Evolutionary conservation across 2,113 vertebrate genomes (phyloP).

Genomic region (Crotalus horridus): DNA sequence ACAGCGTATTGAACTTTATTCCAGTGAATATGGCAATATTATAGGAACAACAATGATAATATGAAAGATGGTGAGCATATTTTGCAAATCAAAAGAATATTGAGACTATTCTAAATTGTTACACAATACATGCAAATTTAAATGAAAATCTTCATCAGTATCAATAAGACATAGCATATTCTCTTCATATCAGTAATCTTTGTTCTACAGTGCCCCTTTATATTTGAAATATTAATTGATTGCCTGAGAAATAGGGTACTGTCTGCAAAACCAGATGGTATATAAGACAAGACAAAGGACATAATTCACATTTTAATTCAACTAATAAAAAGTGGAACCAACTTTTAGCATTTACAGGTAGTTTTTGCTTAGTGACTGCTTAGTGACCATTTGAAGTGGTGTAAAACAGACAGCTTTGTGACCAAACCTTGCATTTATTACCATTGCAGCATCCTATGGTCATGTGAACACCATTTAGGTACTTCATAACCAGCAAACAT

Average conservation of each 20-base stretch:
- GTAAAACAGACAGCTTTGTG: not conserved
- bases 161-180: not conserved
- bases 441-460: not conserved
- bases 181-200: not conserved
- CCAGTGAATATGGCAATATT: not conserved
- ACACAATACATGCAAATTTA: not conserved
- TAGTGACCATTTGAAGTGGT: not conserved
- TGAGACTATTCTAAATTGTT: not conserved
- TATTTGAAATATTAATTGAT: not conserved
- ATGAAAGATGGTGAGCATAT: not conserved
- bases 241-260: not conserved
- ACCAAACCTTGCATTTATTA: not conserved
- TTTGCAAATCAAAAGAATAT: not conserved
- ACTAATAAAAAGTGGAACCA: not conserved
- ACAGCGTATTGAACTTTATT: not conserved
- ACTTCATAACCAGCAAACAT: not conserved
- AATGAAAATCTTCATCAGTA: not conserved
- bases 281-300: not conserved
- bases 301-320: not conserved
- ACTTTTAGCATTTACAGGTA: not conserved
- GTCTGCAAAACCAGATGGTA: not conserved
- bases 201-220: not conserved
- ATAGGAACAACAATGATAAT: not conserved
- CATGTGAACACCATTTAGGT: not conserved
- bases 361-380: not conserved